Evolutionary conservation across 2,113 vertebrate genomes (phyloP), one percentile per base, ranked within the genome.

Genomic region (Silurus meridionalis): DNA sequence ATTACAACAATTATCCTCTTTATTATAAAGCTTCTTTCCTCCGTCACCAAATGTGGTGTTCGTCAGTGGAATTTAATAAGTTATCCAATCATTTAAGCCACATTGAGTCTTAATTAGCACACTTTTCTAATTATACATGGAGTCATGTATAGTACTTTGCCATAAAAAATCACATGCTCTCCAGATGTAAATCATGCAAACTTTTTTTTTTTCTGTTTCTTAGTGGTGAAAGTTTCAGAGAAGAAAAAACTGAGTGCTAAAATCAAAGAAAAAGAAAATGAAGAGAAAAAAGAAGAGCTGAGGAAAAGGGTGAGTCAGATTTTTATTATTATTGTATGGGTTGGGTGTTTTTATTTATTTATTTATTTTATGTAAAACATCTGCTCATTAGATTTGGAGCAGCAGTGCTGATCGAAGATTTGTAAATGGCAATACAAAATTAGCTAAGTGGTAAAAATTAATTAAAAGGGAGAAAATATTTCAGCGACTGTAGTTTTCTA

Each of bases 201-300:
- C 13, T 6, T 2, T 19, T 63, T 37, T 58, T 64, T 87, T 17
- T 74, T 0, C 75, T 89, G 25, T 90, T 85, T 91, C 83, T 64
- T 88, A 96, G 96, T 96, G 85, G 90, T 92, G 28, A 97, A 97
- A 94, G 91, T 94, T 87, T 94, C 96, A 58, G 95, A 96, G 85
- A 97, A 97, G 93, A 97, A 97, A 94, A 97, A 96, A 93, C 92
- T 95, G 92, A 92, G 85, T 90, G 95, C 96, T 89, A 97, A 97
- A 91, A 96, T 97, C 87, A 97, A 96, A 95, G 96, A 97, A 89
- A 97, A 94, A 94, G 96, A 97, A 92, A 94, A 91, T 87, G 90
- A 91, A 85, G 93, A 94, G 89, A 95, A 95, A 89, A 94, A 96
- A 91, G 95, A 96, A 69, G 95, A 96, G 87, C 91, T 95, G 61